Percentiles rank a stretch among this genome's conserved stretches.
These are phyloP conservation scores for Acrobasis suavella DNA, from an alignment of 2,888 invertebrate genomes.

Conservation along the genomic window DNA sequence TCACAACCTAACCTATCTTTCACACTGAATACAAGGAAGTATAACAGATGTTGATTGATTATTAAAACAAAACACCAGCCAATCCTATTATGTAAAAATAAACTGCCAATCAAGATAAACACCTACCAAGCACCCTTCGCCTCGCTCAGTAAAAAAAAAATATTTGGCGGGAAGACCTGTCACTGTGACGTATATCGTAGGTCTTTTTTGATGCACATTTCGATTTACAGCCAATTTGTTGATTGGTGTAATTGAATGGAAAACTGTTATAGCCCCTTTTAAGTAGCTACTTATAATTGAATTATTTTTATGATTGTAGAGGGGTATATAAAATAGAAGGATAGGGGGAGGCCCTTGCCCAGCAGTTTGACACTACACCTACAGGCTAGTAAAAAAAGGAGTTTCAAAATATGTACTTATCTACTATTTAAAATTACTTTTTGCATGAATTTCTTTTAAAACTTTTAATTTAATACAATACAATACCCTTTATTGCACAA, in stretches of 20 bases:
- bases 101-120: slow-evolving; percentile 19
- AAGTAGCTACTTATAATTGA: neutral
- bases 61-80: slow-evolving; percentile 9
- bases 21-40: too few species aligned
- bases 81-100: neutral
- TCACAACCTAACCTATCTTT: too few species aligned
- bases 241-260: slow-evolving; percentile 25
- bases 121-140: neutral
- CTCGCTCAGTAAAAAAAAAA: slow-evolving; percentile 16
- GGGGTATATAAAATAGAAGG: too few species aligned
- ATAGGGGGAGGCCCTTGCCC: too few species aligned
- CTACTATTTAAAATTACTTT: too few species aligned
- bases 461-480: too few species aligned
- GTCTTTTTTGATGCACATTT: slow-evolving; percentile 8
- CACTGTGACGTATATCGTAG: slow-evolving; percentile 35
- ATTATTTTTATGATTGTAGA: slow-evolving; percentile 9
- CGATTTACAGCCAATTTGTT: slow-evolving; percentile 27
- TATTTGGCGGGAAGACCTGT: slow-evolving; percentile 43
- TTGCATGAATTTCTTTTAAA: too few species aligned
- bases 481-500: too few species aligned
- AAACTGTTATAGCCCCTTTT: slow-evolving; percentile 1
- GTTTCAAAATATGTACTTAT: too few species aligned
- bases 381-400: too few species aligned
- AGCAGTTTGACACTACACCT: too few species aligned
- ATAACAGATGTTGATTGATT: slow-evolving; percentile 16